These are phyloP conservation scores for Diadegma fenestrale DNA, from an alignment of 2,888 invertebrate species.

Conservation along the genomic window DNA sequence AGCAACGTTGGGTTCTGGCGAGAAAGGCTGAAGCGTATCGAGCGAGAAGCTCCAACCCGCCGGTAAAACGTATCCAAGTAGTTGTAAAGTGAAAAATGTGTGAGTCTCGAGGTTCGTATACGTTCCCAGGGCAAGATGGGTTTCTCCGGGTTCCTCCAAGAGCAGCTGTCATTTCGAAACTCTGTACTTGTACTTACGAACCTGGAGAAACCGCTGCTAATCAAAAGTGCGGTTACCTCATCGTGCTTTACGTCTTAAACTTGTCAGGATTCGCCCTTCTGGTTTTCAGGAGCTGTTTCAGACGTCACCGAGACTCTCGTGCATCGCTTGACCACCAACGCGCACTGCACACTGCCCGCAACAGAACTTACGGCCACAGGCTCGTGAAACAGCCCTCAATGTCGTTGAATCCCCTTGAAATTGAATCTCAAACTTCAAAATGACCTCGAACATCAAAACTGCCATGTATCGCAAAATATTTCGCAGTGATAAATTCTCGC, in stretches of 20 bases:
- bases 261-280: not conserved
- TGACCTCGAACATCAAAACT: not conserved
- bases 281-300: not conserved
- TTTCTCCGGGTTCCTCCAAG: conserved; percentile 31
- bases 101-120: conserved; percentile 17
- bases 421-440: not conserved
- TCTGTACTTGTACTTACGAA: not conserved
- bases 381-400: not conserved
- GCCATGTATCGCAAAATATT: not conserved
- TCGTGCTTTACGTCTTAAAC: not conserved
- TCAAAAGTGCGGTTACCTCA: not conserved
- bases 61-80: conserved; percentile 7
- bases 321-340: conserved; percentile 37
- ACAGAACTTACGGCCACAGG: not conserved
- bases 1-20: conserved; percentile 58
- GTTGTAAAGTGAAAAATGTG: conserved; percentile 7
- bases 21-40: conserved; percentile 66
- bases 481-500: not conserved
- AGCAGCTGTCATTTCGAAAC: conserved; percentile 35
- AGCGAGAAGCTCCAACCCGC: conserved; percentile 59
- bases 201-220: not conserved
- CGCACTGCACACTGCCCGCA: not conserved
- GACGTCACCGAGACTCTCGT: conserved; percentile 3
- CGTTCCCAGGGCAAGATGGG: conserved; percentile 51
- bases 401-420: not conserved